Base-by-base conservation (phyloP, 2,888 invertebrate genomes). In the Timema podura region DNA sequence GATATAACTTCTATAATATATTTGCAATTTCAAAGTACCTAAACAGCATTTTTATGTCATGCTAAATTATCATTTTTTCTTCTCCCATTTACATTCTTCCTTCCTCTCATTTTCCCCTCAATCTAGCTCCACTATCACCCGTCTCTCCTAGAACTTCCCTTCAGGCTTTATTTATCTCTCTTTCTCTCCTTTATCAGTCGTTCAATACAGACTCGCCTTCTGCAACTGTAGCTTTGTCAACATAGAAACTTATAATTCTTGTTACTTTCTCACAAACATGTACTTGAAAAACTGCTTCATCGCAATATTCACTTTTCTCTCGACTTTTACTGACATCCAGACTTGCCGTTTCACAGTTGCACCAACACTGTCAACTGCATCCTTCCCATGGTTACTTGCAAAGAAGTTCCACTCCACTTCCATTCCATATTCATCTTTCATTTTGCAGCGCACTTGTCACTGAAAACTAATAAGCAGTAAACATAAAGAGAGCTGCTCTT, bases 341-440 rank as follows among this genome's bases (percentile, higher is more conserved):
- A 61, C 16, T 5, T 61, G 61, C 16, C 16, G 30, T 16, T 61
- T 61, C 44, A 61, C 0, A 44, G 5, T 61, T 16, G 61, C 16
- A 3, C 16, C 61, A 7, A 61, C 30, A 44, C 2, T 16, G 5
- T 61, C 61, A 61, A 61, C 2, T 54, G 11, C 8, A 9, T 2
- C 57, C 61, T 61, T 61, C 30, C 15, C 7, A 15, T 61, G 61
- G 5, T 45, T 61, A 45, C 16, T 6, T 15, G 7, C 16, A 16
- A 61, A 61, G 61, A 61, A 61, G 61, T 61, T 61, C 61, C 61
- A 61, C 45, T 61, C 7, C 30, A 61, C 9, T 6, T 9, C 45
- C 61, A 16, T 5, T 30, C 5, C 2, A 30, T 44, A 15, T 45
- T 61, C 61, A 44, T 61, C 7, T 57, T 57, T 30, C 57, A 57